phyloP scores from a whole-genome alignment of 37 sponge, comb jelly and placozoan species.

The Beroe forskalii region DNA sequence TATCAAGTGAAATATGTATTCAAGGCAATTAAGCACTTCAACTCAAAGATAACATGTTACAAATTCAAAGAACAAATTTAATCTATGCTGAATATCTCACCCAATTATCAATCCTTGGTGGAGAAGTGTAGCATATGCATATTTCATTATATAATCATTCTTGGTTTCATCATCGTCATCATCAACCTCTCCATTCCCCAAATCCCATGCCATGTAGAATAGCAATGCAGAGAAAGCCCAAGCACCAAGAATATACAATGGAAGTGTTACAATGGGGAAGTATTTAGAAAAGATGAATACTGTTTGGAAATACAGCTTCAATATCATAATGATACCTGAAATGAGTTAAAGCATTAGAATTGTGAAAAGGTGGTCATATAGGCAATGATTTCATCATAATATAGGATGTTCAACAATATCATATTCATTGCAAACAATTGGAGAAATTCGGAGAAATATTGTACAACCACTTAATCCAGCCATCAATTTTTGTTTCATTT shows the following conservation, averaged over 20 bases:
- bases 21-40: too few species aligned
- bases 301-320: slow-evolving; percentile 39
- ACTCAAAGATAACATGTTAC: too few species aligned
- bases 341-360: too few species aligned
- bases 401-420: too few species aligned
- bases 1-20: too few species aligned
- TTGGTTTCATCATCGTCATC: not conserved
- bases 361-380: too few species aligned
- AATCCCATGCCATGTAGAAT: slow-evolving; percentile 53
- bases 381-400: too few species aligned
- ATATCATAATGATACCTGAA: slow-evolving; percentile 28
- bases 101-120: slow-evolving; percentile 30
- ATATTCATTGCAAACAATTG: too few species aligned
- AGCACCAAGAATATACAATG: not conserved
- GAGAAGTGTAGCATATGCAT: not conserved
- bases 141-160: not conserved
- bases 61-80: too few species aligned
- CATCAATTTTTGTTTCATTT: too few species aligned
- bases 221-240: slow-evolving; percentile 25
- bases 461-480: too few species aligned
- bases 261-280: slow-evolving; percentile 47
- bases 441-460: too few species aligned
- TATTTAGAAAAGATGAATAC: slow-evolving; percentile 38
- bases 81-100: not conserved
- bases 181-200: not conserved